Evolutionary conservation across 2,113 vertebrate species (phyloP).

Genomic region (Opisthocomus hoazin): DNA sequence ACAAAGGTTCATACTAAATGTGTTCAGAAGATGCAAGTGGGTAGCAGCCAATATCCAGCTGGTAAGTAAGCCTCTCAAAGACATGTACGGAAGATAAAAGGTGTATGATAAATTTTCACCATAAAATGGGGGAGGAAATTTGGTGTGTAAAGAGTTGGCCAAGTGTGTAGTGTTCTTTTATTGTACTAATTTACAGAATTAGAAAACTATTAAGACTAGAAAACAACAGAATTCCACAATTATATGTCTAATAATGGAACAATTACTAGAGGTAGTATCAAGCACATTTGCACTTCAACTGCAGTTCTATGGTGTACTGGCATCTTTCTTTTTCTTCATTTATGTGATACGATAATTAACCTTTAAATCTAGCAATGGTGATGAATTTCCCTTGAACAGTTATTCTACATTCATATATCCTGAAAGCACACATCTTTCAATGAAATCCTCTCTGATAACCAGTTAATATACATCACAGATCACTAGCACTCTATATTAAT

Average conservation of each 20-base stretch:
- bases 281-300: constrained; percentile 26
- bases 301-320: background rate
- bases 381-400: constrained; percentile 50
- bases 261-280: background rate
- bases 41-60: background rate
- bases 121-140: background rate
- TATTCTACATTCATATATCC: constrained; percentile 27
- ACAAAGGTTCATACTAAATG: background rate
- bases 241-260: constrained; percentile 25
- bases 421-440: constrained; percentile 41
- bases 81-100: background rate
- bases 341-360: constrained; percentile 45
- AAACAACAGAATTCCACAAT: constrained; percentile 44
- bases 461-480: constrained; percentile 33
- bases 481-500: constrained; percentile 44
- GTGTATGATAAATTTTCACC: background rate
- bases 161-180: background rate
- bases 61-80: background rate
- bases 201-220: constrained; percentile 45
- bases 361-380: constrained; percentile 33
- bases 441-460: constrained; percentile 27
- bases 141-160: background rate
- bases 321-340: constrained; percentile 22
- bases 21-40: background rate
- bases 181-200: constrained; percentile 39